Base-by-base conservation (phyloP, 2,888 invertebrate species). In the Mimumesa dahlbomi region DNA sequence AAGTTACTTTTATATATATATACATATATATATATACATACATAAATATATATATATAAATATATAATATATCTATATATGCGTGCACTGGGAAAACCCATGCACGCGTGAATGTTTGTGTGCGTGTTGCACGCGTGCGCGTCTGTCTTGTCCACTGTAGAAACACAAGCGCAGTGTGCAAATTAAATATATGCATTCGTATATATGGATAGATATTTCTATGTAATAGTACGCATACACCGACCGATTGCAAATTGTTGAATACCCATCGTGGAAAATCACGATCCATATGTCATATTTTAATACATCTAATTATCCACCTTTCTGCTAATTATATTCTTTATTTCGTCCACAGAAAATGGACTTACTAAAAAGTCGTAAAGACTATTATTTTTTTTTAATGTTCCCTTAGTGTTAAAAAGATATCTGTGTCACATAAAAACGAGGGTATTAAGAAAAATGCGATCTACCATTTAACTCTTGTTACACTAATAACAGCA, bases 1-100 rank as follows among this genome's bases (percentile, higher is more conserved):
- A 73, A 71, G 75, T 78, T 83, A 82, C 68, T 81, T 84, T 82
- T 82, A 78, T 84, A 66, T 65, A 71, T 57, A 72, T 38, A 50
- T 58, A 73, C 59, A 52, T 58, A 62, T 63, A 71, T 54, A 50
- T 63, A 45, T 69, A 54, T 68, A 73, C 77, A 77, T 79, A 77
- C 79, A 75, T 73, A 70, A 64, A 65, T 65, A 71, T n/a, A n/a
- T n/a, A n/a, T n/a, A n/a, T n/a, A n/a, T n/a, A n/a, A 46, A 67
- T 31, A 52, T 46, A 43, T 61, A n/a, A 34, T 52, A 34, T 70
- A 48, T 68, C 56, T 73, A 42, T 72, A 48, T 62, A 36, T 48
- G 50, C 25, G 64, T 31, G 63, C 16, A 19, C 56, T 46, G n/a
- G 65, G 9, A 2, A n/a, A n/a, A n/a, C 14, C 9, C 21, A n/a